Evolutionary conservation across 2,888 invertebrate species (phyloP), one percentile per base, ranked within the genome.

Genomic region (Leucophenga maculata): DNA sequence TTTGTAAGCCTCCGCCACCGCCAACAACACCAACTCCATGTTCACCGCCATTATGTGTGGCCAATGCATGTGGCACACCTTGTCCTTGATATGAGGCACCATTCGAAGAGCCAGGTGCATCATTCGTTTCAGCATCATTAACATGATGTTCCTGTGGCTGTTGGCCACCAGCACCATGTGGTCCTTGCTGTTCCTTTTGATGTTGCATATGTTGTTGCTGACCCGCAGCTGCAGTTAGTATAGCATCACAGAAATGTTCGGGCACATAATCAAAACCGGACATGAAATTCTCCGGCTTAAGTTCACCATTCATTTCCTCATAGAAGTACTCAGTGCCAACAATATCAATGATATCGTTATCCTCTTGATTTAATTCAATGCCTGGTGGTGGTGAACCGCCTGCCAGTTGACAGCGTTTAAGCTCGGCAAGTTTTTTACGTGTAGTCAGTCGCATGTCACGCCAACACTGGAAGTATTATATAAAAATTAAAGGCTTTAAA

Each of bases 371-470:
- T 0, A 87, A 76, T 70, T 87, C 87, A 52, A 87, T 87, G 3
- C 87, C 87, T 0, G 87, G 87, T 0, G 87, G 87, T 20, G 87
- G 87, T 3, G 87, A 87, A 0, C 87, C 88, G 0, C 88, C 88
- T 1, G 87, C 87, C 71, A 87, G 76, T 77, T 87, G 87, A 50
- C 88, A 87, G 0, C 87, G 83, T 71, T 87, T 87, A 16, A 87
- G 77, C 69, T 87, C 87, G n/a, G 87, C 87, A 44, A 87, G 77
- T 74, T 87, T 87, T 57, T 87, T 87, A 4, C 88, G 76, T 3
- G 87, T 87, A 13, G 87, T 87, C 69, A 87, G 76, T 2, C 87
- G 85, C 88, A 87, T 87, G 64, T 87, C 87, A n/a, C 88, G 86
- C 87, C 87, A 87, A 60, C 87, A 87, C 87, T 87, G 59, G 8